Conservation (phyloP, 1,140 invertebrate species). For the Episyrphus balteatus region DNA sequence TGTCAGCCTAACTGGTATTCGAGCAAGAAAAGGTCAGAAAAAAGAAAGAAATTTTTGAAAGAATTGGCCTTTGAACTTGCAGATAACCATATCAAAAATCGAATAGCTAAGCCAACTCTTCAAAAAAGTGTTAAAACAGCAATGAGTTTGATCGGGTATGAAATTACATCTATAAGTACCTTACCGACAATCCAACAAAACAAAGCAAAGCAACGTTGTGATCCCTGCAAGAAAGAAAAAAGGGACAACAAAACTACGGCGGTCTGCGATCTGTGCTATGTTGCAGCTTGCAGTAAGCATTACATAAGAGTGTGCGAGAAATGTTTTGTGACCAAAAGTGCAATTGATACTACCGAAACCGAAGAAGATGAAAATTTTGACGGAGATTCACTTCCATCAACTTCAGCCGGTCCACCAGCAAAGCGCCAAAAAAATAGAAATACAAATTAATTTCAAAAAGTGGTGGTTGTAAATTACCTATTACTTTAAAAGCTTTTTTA, state of each 20-base stretch:
- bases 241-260: background rate
- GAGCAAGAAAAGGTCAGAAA: background rate
- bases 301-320: background rate
- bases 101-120: background rate
- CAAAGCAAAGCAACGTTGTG: background rate
- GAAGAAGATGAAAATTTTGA: background rate
- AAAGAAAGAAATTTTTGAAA: background rate
- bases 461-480: too few species aligned
- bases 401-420: background rate
- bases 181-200: background rate
- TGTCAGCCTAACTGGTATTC: background rate
- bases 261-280: background rate
- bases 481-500: too few species aligned
- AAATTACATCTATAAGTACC: background rate
- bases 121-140: background rate
- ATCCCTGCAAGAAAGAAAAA: background rate
- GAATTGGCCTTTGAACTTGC: background rate
- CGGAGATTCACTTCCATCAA: background rate
- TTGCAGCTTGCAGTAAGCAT: background rate
- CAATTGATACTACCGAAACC: background rate
- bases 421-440: background rate
- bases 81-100: background rate
- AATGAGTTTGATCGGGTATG: background rate
- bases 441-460: too few species aligned
- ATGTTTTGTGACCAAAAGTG: background rate